phyloP scores from a whole-genome alignment of 2,797 vertebrate species.

The Thalassophryne amazonica region DNA sequence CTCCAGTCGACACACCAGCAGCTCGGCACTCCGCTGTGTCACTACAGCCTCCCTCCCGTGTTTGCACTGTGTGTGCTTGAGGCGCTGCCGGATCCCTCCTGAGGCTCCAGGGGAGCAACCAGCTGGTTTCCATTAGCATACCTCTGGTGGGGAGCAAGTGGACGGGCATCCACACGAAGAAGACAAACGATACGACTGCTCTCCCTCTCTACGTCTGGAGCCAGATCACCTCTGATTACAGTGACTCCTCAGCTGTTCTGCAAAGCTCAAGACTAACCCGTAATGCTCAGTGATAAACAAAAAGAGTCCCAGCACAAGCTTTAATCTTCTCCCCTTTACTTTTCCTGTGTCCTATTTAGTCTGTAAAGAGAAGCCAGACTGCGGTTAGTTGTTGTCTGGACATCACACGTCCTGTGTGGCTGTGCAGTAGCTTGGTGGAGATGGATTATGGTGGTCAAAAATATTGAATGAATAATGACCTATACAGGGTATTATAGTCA shows the following conservation, averaged over 20 bases:
- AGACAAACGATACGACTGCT: slow-evolving; percentile 66
- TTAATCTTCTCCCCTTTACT: slow-evolving; percentile 31
- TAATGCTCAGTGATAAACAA: slow-evolving; percentile 11
- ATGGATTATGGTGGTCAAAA: slow-evolving; percentile 14
- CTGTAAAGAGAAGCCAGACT: slow-evolving; percentile 43
- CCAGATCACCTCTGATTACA: slow-evolving; percentile 56
- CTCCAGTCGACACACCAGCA: slow-evolving; percentile 58
- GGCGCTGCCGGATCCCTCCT: slow-evolving; percentile 4
- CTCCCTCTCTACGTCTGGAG: slow-evolving; percentile 33
- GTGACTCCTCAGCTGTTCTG: slow-evolving; percentile 39
- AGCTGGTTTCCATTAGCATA: slow-evolving; percentile 81
- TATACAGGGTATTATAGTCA: slow-evolving; percentile 17
- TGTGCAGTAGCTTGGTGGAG: slow-evolving; percentile 15
- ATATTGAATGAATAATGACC: slow-evolving; percentile 9
- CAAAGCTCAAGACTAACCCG: slow-evolving; percentile 33
- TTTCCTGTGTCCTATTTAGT: slow-evolving; percentile 19
- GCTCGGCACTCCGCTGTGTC: slow-evolving; percentile 46
- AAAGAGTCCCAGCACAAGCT: not conserved
- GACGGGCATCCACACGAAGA: slow-evolving; percentile 66
- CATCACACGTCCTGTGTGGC: slow-evolving; percentile 36
- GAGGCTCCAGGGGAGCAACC: slow-evolving; percentile 61
- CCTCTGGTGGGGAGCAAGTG: slow-evolving; percentile 58
- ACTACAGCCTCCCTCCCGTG: slow-evolving; percentile 22
- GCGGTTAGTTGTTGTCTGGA: slow-evolving; percentile 23
- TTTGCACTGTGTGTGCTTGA: slow-evolving; percentile 53